These are phyloP conservation scores for Ditula angustiorana DNA, from an alignment of 2,888 invertebrate species.

Conservation along the genomic window DNA sequence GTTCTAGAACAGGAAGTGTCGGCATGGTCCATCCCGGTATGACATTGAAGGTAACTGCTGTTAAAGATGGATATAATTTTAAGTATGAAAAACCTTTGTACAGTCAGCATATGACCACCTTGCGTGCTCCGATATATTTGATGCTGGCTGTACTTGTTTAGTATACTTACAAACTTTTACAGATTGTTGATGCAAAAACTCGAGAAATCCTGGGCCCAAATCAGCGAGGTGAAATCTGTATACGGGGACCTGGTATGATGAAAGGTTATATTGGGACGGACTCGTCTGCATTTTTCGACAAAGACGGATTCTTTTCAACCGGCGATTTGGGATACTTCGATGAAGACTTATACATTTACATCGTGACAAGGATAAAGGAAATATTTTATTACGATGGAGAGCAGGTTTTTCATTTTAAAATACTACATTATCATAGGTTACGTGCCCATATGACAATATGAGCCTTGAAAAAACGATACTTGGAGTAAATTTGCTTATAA, in stretches of 20 bases:
- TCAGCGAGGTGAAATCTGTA: constrained; percentile 21
- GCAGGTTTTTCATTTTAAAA: neutral
- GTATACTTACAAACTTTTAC: no score
- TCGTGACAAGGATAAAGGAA: constrained; percentile 12
- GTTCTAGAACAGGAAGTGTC: neutral
- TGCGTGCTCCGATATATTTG: no score
- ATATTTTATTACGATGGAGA: neutral
- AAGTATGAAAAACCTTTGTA: no score
- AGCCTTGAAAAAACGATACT: no score
- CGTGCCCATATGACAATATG: no score
- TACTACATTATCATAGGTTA: no score
- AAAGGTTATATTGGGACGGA: constrained; percentile 12
- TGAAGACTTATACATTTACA: constrained; percentile 13
- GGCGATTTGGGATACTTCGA: constrained; percentile 22
- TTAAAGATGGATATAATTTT: no score
- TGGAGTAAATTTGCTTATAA: no score
- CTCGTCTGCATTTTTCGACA: neutral
- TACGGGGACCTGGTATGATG: constrained; percentile 6
- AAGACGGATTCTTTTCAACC: constrained; percentile 7
- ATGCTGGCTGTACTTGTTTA: no score
- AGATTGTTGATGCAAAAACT: constrained; percentile 21
- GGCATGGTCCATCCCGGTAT: neutral
- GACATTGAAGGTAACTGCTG: neutral
- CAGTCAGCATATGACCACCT: no score
- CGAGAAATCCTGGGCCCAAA: constrained; percentile 13